Evolutionary conservation across 2,888 invertebrate species (phyloP).

Genomic region (Rhimphoctona megacephalus): DNA sequence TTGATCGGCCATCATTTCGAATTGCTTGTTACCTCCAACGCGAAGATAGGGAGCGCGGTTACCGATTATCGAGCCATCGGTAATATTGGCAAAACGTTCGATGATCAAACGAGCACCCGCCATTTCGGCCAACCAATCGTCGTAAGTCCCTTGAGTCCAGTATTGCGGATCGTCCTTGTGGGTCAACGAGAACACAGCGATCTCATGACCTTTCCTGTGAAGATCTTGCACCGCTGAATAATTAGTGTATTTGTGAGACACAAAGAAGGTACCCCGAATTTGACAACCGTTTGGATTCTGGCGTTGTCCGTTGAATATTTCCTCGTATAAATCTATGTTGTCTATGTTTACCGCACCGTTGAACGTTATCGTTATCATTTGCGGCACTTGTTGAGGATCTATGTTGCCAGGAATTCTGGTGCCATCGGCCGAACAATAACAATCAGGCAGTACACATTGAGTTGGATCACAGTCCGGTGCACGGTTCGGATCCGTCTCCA

Average conservation of each 20-base stretch:
- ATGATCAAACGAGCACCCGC: conserved; percentile 94
- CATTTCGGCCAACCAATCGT: conserved; percentile 98
- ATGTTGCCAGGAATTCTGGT: conserved; percentile 94
- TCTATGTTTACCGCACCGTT: conserved; percentile 97
- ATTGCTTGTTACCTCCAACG: conserved; percentile 97
- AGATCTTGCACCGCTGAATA: conserved; percentile 96
- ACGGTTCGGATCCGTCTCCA: conserved; percentile 95
- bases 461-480: conserved; percentile 96
- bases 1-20: conserved; percentile 98
- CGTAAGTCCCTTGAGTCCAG: conserved; percentile 94
- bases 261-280: conserved; percentile 95
- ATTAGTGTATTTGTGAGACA: conserved; percentile 96
- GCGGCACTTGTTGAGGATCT: conserved; percentile 94
- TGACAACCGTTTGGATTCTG: conserved; percentile 96
- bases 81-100: conserved; percentile 96
- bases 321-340: conserved; percentile 96
- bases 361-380: conserved; percentile 97
- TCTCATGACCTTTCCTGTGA: conserved; percentile 96
- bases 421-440: conserved; percentile 97
- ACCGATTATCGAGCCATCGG: conserved; percentile 94
- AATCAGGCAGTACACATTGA: conserved; percentile 95
- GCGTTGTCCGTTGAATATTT: conserved; percentile 93
- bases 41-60: conserved; percentile 95
- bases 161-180: conserved; percentile 97
- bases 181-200: conserved; percentile 95